Base-by-base conservation (phyloP, 2,797 vertebrate species). In the Lacerta bilineata region DNA sequence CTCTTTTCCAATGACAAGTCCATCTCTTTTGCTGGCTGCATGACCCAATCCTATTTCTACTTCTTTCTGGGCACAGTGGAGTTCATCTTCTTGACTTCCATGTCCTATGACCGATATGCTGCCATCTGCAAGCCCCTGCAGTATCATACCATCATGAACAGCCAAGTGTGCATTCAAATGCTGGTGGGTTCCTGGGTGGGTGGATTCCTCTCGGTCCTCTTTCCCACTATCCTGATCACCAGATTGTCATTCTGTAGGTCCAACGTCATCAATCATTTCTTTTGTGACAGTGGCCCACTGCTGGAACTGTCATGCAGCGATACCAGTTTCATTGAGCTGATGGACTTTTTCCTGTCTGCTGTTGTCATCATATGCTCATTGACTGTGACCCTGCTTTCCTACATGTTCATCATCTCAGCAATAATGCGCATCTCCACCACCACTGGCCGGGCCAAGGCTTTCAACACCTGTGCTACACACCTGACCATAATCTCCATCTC, bases 211-310 rank as follows among this genome's bases (percentile, higher is more conserved):
- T 78, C 39, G 3, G 43, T 78, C 33, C n/a, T 83, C 3, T 41
- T 36, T 7, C 74, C 81, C 43, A 88, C 25, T 41, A 78, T 83
- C 43, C 46, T 83, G 80, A 88, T 83, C 23, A 46, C 41, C 18
- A 68, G 61, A 59, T 50, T 88, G 17, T 29, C 80, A 11, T 81
- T 27, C 17, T 87, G 86, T 18, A 29, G 18, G 9, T 90, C 84
- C 18, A 93, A 90, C 55, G 23, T 87, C 7, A 90, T 94, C 90
- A 85, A 95, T n/a, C 91, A 93, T 59, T 95, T 93, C 87, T n/a
- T 78, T 43, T 95, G 91, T 90, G 93, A 95, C 46, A 82, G 81
- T n/a, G 74, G 25, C 2, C 93, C 93, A 1, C 33, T 95, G 7
- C 29, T 95, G 9, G 83, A 90, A 8, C 93, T 94, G 50, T 86